Base-by-base conservation (phyloP, 1,140 invertebrate species). In the Acyrthosiphon pisum region DNA sequence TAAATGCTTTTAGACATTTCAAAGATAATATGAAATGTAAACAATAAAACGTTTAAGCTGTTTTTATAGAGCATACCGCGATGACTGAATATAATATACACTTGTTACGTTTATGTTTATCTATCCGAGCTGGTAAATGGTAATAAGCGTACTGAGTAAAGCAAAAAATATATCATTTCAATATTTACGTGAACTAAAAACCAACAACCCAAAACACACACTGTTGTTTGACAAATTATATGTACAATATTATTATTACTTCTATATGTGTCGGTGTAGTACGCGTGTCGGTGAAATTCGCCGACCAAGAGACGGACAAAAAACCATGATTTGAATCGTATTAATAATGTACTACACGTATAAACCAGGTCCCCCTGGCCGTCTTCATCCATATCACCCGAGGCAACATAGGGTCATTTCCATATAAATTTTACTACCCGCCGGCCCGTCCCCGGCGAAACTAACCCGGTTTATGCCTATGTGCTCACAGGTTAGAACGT, bases 311-410 rank as follows among this genome's bases (percentile, higher is more conserved):
- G 20, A 23, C 35, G 22, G 18, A 37, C 2, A 83, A 37, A 83
- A 35, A 37, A 81, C 76, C 76, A 35, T 37, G 23, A 83, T 37
- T 83, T 9, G 7, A 83, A 37, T 37, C 35, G 37, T 23, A 83
- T 37, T 81, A 83, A 83, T 37, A 83, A 83, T 83, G 35, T 37
- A 83, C 81, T 41, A 26, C 35, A 84, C 83, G 83, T 84, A 83
- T 37, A 23, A 37, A 84, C 83, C 22, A 50, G 18, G 14, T 41
- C 1, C 37, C 23, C 8, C 18, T 81, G 35, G 8, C 35, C 7
- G 37, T 84, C 22, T 83, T 23, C 44, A 84, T 37, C 23, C 9
- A 23, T 26, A 44, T 84, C 83, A 44, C 81, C 81, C 37, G 8
- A 83, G 8, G 20, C 81, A 23, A 37, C 81, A 23, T 81, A 41